These are phyloP conservation scores for Labrus mixtus DNA, from an alignment of 2,113 vertebrate species.

Conservation along the genomic window DNA sequence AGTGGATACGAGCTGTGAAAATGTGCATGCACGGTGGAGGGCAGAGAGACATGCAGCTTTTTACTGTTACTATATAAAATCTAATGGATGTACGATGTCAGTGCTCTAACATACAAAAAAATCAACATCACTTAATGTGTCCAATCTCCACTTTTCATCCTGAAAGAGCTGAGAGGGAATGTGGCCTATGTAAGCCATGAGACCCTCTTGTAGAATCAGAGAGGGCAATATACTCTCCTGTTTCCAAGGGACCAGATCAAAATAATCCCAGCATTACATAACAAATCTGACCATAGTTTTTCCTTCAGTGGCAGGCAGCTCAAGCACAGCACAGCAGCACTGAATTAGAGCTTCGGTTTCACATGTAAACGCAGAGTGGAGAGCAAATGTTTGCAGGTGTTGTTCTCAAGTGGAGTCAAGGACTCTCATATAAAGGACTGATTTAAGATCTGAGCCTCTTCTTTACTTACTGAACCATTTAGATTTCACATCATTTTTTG, in stretches of 20 bases:
- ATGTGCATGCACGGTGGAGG: background rate
- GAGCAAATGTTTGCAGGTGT: background rate
- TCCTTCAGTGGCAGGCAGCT: slow-evolving; percentile 36
- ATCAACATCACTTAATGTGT: background rate
- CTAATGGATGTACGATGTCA: background rate
- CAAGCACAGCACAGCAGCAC: slow-evolving; percentile 23
- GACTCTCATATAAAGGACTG: background rate
- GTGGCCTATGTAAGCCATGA: slow-evolving; percentile 35
- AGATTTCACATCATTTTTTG: background rate
- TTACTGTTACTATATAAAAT: background rate
- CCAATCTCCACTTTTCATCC: slow-evolving; percentile 9
- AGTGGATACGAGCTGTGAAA: background rate
- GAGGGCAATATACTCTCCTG: slow-evolving; percentile 55
- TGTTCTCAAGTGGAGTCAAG: background rate
- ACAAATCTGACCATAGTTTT: slow-evolving; percentile 62
- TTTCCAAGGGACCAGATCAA: slow-evolving; percentile 70
- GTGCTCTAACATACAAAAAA: background rate
- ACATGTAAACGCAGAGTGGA: slow-evolving; percentile 27
- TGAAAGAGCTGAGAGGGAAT: slow-evolving; percentile 25
- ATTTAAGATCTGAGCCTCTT: background rate
- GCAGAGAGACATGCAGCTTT: background rate
- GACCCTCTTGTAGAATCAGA: slow-evolving; percentile 46
- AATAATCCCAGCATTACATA: slow-evolving; percentile 74
- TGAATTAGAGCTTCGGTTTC: slow-evolving; percentile 31
- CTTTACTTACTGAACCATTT: background rate